Base-by-base conservation (phyloP, 1,140 invertebrate genomes). In the Reticulitermes speratus region DNA sequence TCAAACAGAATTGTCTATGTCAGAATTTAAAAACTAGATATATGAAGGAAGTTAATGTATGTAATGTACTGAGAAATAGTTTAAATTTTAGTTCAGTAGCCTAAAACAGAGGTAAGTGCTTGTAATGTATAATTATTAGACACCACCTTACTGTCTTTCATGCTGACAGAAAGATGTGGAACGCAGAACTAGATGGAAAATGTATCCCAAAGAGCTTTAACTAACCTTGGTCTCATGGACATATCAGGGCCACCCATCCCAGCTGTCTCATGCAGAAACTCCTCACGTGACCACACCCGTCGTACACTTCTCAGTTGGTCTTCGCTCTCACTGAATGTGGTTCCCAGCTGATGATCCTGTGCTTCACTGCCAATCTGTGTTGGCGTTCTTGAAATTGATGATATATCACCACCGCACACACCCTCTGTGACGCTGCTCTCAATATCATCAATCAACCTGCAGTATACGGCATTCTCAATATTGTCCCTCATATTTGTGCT, bases 191-290 rank as follows among this genome's bases (percentile, higher is more conserved):
- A 12, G 14, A 48, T 48, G 14, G 9, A 48, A 48, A 12, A 48
- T 16, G 14, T 48, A 48, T 48, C 2, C 7, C 14, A 48, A 48
- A 1, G 45, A 9, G 14, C 45, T 48, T 48, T 65, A 75, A 75
- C 65, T 30, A 14, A 75, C 65, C 91, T 91, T 65, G 91, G 89
- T 87, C 90, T 90, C 89, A 91, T 91, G 25, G 89, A 90, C 82
- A 92, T 88, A 88, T 93, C 92, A 16, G 92, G 92, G 14, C 93
- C 93, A 7, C 94, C 95, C 30, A 94, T 94, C 12, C 94, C 95
- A 0, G 95, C 94, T 19, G 92, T 94, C 88, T 95, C 93, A 90
- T 96, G 95, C 8, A 96, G 91, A 91, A 94, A 95, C 87, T 95
- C 93, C 89, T 96, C 95, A 30, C 95, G 91, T 3, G 94, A 94